A percentile compares a stretch with the other conserved stretches of the same genome.
These are phyloP conservation scores for Phaedon cochleariae DNA, from an alignment of 2,888 invertebrate species.

Conservation along the genomic window DNA sequence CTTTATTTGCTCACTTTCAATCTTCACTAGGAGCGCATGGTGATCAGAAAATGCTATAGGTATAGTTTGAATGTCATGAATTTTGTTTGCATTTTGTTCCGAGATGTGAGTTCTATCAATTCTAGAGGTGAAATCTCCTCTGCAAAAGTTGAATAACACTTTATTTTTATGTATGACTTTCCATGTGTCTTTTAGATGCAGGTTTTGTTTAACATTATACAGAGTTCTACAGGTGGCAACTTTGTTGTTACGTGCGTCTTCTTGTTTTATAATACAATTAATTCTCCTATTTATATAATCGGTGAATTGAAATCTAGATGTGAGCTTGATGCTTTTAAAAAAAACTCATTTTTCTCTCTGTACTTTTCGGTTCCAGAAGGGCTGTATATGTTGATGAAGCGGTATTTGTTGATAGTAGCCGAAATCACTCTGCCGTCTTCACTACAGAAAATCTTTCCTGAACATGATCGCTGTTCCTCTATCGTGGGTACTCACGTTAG, in stretches of 20 bases:
- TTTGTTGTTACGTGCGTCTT: background rate
- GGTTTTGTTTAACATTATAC: too few species aligned
- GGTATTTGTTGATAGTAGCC: too few species aligned
- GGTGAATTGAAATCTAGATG: background rate
- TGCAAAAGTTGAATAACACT: conserved; percentile 13
- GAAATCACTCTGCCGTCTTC: too few species aligned
- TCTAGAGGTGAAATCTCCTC: conserved; percentile 8
- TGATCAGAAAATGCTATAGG: background rate
- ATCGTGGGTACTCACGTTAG: too few species aligned
- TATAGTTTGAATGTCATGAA: background rate
- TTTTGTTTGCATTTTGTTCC: background rate
- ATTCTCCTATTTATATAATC: conserved; percentile 6
- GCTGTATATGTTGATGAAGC: background rate
- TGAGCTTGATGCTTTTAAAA: conserved; percentile 4
- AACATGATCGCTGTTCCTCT: too few species aligned
- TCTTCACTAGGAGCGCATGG: too few species aligned
- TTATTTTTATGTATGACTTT: conserved; percentile 11
- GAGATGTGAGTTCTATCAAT: conserved; percentile 19
- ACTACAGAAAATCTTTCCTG: too few species aligned
- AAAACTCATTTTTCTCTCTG: conserved; percentile 17
- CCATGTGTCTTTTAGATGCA: conserved; percentile 7
- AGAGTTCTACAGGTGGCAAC: too few species aligned
- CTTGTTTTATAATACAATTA: conserved; percentile 16
- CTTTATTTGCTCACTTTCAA: too few species aligned
- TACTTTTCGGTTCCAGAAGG: conserved; percentile 20